These are phyloP conservation scores for Druon quercuslanigerum DNA, from an alignment of 1,140 invertebrate genomes.

Conservation along the genomic window DNA sequence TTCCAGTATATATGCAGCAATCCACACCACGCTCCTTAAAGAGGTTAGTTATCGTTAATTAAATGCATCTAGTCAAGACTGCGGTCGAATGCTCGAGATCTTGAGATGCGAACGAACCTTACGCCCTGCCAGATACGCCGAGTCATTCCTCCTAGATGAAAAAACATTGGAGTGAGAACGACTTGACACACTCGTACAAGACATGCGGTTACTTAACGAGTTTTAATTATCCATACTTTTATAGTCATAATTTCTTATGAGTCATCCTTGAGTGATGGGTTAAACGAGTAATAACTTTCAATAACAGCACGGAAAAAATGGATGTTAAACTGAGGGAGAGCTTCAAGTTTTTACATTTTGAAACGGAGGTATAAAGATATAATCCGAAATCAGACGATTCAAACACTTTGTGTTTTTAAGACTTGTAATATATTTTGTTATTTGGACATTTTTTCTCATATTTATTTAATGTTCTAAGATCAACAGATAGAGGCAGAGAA, in stretches of 20 bases:
- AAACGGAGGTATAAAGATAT: no score
- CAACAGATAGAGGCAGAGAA: neutral
- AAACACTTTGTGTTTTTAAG: neutral
- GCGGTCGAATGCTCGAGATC: constrained; percentile 49
- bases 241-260: neutral
- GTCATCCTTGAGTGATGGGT: neutral
- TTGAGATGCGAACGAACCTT: constrained; percentile 17
- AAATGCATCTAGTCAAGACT: constrained; percentile 45
- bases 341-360: no score
- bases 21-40: constrained; percentile 35
- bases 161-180: neutral
- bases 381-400: neutral
- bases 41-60: constrained; percentile 48
- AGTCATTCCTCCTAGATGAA: neutral
- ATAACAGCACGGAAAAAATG: no score
- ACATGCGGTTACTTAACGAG: constrained; percentile 36
- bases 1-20: neutral
- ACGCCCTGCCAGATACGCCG: neutral
- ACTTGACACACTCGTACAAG: neutral
- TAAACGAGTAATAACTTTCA: no score
- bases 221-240: constrained; percentile 6
- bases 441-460: neutral
- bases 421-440: neutral
- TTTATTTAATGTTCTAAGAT: neutral
- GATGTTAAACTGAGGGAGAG: no score